phyloP scores from a whole-genome alignment of 2,888 invertebrate species.

The Octodonta nipae region DNA sequence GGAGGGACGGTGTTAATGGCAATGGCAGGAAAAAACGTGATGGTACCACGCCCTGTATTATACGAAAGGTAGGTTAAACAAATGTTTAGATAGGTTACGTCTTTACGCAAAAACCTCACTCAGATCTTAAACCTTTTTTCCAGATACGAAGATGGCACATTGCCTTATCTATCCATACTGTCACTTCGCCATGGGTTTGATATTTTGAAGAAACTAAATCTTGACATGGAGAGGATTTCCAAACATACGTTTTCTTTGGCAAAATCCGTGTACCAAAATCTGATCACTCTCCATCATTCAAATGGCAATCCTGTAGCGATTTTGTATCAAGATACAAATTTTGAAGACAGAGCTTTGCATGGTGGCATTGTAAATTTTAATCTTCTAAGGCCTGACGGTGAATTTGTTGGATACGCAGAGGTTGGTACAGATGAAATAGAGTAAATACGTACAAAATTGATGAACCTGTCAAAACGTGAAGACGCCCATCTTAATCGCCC shows the following conservation, averaged over 20 bases:
- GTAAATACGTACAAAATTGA: no score
- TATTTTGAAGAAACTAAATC: constrained; percentile 50
- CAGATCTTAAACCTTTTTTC: no score
- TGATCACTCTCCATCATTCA: constrained; percentile 51
- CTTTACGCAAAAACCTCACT: no score
- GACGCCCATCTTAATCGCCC: no score
- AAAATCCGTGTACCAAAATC: constrained; percentile 52
- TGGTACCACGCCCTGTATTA: constrained; percentile 53
- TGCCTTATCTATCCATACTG: constrained; percentile 73
- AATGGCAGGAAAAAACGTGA: constrained; percentile 55
- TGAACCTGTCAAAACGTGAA: no score
- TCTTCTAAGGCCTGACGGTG: constrained; percentile 60
- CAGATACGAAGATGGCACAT: constrained; percentile 90
- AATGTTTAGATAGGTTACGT: no score
- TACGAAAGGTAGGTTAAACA: constrained; percentile 56
- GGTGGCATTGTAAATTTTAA: constrained; percentile 86
- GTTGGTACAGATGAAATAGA: no score
- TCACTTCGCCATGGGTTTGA: constrained; percentile 74
- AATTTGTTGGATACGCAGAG: constrained; percentile 79
- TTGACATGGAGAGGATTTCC: constrained; percentile 53
- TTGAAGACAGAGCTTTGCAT: constrained; percentile 49
- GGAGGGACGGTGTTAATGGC: constrained; percentile 87
- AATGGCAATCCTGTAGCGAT: constrained; percentile 57
- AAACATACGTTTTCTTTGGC: constrained; percentile 64
- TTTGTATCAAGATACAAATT: constrained; percentile 63